Conservation (phyloP, 1,140 invertebrate species). For the Meloidogyne exigua region DNA sequence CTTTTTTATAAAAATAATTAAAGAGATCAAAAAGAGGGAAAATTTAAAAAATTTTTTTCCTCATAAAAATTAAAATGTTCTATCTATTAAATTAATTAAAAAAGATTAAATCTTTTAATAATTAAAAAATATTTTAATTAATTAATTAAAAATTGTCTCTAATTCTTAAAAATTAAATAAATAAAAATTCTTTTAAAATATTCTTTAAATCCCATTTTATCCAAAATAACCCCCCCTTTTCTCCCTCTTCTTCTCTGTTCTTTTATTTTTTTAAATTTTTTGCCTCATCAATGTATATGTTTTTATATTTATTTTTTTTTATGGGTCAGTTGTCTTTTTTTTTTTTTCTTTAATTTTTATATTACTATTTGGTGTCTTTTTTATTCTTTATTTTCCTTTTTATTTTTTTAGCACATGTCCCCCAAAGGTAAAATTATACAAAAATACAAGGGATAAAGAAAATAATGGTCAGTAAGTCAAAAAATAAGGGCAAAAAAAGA, state of each 20-base stretch:
- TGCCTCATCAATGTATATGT: neutral
- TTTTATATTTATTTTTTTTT: conserved; percentile 1
- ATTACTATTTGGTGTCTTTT: neutral
- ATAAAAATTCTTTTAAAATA: no score
- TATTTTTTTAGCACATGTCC: neutral
- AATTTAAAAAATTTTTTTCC: neutral
- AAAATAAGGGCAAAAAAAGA: neutral
- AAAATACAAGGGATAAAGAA: neutral
- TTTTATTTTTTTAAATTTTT: neutral
- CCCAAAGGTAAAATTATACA: neutral
- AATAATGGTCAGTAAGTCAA: neutral
- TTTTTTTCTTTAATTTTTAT: neutral
- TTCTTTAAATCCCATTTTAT: no score
- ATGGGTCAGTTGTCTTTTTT: conserved; percentile 1
- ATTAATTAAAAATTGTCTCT: no score
- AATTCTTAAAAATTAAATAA: no score
- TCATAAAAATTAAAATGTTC: no score
- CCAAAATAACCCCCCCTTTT: neutral
- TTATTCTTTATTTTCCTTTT: neutral
- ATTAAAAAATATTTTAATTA: no score
- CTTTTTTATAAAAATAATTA: neutral
- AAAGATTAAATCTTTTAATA: no score
- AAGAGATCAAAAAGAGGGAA: neutral
- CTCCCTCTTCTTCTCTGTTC: neutral
- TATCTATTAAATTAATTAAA: neutral